Evolutionary conservation across 2,888 invertebrate species (phyloP), one percentile per base, ranked within the genome.

Genomic region (Crematogaster levior): DNA sequence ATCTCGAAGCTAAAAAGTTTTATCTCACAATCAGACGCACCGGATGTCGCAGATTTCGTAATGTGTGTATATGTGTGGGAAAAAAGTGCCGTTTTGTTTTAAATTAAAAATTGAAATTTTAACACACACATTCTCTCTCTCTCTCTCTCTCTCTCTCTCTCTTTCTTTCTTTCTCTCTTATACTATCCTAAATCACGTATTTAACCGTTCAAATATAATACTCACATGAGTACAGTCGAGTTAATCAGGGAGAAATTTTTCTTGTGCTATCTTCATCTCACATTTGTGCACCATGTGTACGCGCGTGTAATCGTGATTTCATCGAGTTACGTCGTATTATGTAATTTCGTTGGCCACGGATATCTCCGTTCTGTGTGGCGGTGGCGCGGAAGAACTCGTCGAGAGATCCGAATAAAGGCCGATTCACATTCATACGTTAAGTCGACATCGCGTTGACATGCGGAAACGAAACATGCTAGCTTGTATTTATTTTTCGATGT

Each of bases 271-370:
- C 53, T 27, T 18, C 10, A 3, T 65, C 40, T 24, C 43, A n/a
- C n/a, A 40, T 0, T 30, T 48, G 48, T n/a, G 21, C 21, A 7
- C 1, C n/a, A 9, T 40, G 40, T 53, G 37, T n/a, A 24, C 10
- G 21, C 73, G 27, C 65, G 27, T 77, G 79, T 68, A 75, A 82
- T 84, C 73, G 34, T 18, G 43, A 82, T 82, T 84, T 84, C 82
- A 82, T 61, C 74, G 82, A 82, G 82, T 81, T 81, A 84, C 70
- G 81, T 75, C 65, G 74, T 58, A 61, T 84, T 80, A 83, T 58
- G 74, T 77, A 66, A 77, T 77, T 77, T 77, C 43, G 66, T 77
- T 40, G 43, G 66, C 66, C 24, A 77, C 66, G 66, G 77, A 77
- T 77, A 77, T 66, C 77, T 56, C 34, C 56, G 66, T 53, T 53